Percentiles rank a stretch among this genome's conserved stretches.
Conservation (phyloP, 2,113 vertebrate species). For the Sus scrofa region DNA sequence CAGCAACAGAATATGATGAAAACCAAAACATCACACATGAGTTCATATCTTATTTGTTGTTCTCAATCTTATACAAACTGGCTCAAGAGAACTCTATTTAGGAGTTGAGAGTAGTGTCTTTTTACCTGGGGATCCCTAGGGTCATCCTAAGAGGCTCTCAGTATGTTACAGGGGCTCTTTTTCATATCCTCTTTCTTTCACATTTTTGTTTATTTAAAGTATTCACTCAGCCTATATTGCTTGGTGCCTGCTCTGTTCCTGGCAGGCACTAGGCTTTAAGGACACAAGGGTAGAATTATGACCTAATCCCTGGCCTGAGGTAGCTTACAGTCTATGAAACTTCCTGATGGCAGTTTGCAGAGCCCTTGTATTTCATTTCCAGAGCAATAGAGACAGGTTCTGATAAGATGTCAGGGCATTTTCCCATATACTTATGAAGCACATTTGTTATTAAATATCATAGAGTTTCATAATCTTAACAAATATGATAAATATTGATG, state of each 20-base stretch:
- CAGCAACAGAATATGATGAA: background rate
- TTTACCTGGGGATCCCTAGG: too few species aligned
- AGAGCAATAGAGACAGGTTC: background rate
- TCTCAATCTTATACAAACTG: background rate
- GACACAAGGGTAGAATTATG: background rate
- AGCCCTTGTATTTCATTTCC: background rate
- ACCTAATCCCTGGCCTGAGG: background rate
- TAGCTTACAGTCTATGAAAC: background rate
- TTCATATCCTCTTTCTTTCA: background rate
- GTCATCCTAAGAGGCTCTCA: background rate
- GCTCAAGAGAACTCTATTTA: background rate
- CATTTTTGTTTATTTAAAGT: background rate
- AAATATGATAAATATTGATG: slow-evolving; percentile 76
- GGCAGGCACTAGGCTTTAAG: background rate
- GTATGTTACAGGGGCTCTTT: background rate
- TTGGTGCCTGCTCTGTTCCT: background rate
- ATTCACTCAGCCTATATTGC: background rate
- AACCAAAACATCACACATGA: background rate
- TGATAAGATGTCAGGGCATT: background rate
- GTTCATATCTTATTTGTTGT: background rate
- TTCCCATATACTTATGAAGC: background rate
- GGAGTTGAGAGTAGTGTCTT: background rate
- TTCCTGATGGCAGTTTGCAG: background rate
- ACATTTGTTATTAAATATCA: slow-evolving; percentile 66
- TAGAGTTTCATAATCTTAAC: slow-evolving; percentile 48